Conservation (phyloP, 2,888 invertebrate genomes). For the Heteromurus nitidus region DNA sequence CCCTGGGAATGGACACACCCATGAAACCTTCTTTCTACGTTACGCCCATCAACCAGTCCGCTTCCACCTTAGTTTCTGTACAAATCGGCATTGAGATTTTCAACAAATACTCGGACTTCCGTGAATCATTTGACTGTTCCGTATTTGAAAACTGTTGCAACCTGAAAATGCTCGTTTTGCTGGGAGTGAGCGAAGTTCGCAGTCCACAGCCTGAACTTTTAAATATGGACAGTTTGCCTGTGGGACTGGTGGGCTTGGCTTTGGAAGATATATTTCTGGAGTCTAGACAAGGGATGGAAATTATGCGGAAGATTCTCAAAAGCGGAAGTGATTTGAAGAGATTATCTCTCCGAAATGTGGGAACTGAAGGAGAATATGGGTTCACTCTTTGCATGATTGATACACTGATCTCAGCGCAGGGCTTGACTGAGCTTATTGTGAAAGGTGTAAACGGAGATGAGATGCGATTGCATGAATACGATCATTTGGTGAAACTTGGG, state of each 20-base stretch:
- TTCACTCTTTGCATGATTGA: slow-evolving; percentile 30
- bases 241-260: neutral
- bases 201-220: slow-evolving; percentile 9
- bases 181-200: neutral
- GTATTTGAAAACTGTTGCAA: slow-evolving; percentile 27
- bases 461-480: slow-evolving; percentile 14
- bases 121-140: neutral
- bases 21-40: neutral
- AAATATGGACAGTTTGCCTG: slow-evolving; percentile 29
- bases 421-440: slow-evolving; percentile 26
- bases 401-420: neutral
- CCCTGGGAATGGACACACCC: slow-evolving; percentile 19
- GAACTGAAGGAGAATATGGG: neutral
- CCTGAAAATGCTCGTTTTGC: slow-evolving; percentile 35
- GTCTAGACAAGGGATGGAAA: neutral
- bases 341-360: slow-evolving; percentile 21
- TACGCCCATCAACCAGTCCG: slow-evolving; percentile 17
- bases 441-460: slow-evolving; percentile 17
- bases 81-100: slow-evolving; percentile 34
- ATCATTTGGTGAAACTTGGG: slow-evolving; percentile 18
- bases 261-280: slow-evolving; percentile 40
- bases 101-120: neutral
- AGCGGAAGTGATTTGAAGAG: neutral
- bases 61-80: neutral
- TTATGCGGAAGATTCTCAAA: neutral